Base-by-base conservation (phyloP, 2,113 vertebrate species). In the Nothocercus julius region DNA sequence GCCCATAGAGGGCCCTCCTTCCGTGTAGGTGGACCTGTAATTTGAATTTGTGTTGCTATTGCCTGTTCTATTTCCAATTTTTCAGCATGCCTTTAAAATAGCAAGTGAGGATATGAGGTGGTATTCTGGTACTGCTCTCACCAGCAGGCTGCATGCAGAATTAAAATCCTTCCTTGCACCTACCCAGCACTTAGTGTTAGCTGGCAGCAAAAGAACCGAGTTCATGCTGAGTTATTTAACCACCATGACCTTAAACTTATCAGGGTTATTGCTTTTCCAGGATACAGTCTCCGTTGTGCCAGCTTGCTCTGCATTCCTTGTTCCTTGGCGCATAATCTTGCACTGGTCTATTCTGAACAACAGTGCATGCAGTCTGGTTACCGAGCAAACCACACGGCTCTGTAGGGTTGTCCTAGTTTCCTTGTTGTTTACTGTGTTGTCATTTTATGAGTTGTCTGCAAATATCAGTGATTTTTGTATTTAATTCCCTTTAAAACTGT, bases 361-460 rank as follows among this genome's bases (percentile, higher is more conserved):
- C 69, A 82, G 22, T 2, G n/a, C 0, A 2, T 81, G 61, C 47
- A 61, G 64, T 19, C 69, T 62, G 81, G 87, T 79, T 90, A 64
- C 69, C 20, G 19, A 51, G 56, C 38, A 45, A 34, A 15, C 62
- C 64, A 44, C 21, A 2, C 76, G 1, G 18, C 87, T 67, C 38
- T 18, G 49, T 16, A 1, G 20, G 63, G 40, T 66, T 80, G 64
- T n/a, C 25, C 58, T 42, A 8, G 34, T 62, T 76, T 32, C 85
- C 59, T 36, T 47, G 24, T 49, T 69, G 40, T 61, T 91, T 87
- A 79, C 79, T 51, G 18, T 4, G 7, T 17, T 1, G 9, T 49
- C 20, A 0, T 0, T 3, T 91, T 68, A 30, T 56, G 30, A 24
- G 44, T 83, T 5, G 4, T 22, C 81, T 53, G 67, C 49, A 67